These are phyloP conservation scores for Phalanger gymnotis DNA, from an alignment of 2,797 vertebrate genomes.

Conservation along the genomic window DNA sequence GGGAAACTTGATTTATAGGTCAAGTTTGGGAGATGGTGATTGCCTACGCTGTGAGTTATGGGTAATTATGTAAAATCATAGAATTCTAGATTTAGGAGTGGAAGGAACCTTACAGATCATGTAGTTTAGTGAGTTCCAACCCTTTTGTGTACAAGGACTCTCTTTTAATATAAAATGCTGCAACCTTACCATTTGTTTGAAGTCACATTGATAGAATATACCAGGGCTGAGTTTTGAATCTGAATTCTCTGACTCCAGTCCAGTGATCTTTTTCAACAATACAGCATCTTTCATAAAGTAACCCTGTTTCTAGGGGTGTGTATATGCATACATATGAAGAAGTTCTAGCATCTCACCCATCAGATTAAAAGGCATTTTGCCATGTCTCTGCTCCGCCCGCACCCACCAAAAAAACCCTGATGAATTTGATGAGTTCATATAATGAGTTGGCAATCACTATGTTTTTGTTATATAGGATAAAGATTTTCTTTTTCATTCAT, in stretches of 20 bases:
- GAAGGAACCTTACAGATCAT: background rate
- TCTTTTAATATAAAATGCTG: background rate
- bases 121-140: background rate
- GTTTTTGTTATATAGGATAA: background rate
- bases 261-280: background rate
- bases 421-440: constrained; percentile 17
- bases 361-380: background rate
- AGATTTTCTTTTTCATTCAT: background rate
- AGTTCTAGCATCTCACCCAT: constrained; percentile 6
- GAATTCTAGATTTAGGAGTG: constrained; percentile 30
- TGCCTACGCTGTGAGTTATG: background rate
- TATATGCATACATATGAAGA: background rate
- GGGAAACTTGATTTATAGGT: constrained; percentile 37
- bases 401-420: background rate
- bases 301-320: background rate
- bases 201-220: background rate
- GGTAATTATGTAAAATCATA: constrained; percentile 23
- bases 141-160: background rate
- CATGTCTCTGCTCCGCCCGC: background rate
- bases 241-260: background rate
- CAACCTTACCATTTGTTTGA: background rate
- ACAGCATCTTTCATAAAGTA: background rate
- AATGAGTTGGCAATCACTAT: background rate
- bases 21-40: background rate
- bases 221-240: background rate